These are phyloP conservation scores for Bolinopsis microptera DNA, from an alignment of 37 sponge, comb jelly and placozoan species.

Conservation along the genomic window DNA sequence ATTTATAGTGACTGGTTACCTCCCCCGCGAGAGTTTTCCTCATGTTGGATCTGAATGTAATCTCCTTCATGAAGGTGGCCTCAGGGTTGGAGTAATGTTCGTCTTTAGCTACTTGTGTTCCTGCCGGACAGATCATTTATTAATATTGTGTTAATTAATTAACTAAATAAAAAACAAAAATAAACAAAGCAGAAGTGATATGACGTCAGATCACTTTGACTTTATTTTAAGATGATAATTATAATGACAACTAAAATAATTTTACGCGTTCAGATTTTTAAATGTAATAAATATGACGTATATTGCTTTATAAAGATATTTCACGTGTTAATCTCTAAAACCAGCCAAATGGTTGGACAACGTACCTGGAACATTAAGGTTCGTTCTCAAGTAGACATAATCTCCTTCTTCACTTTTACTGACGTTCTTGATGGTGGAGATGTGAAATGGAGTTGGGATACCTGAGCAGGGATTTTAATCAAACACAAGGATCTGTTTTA, in stretches of 20 bases:
- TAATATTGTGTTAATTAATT: too few species aligned
- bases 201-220: too few species aligned
- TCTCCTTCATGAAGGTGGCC: conserved; percentile 90
- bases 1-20: too few species aligned
- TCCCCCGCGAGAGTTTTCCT: background rate
- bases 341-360: too few species aligned
- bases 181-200: background rate
- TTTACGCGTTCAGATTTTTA: too few species aligned
- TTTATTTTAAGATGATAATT: too few species aligned
- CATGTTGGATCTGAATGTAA: conserved; percentile 66
- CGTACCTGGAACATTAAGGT: conserved; percentile 72
- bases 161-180: background rate
- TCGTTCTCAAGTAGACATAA: conserved; percentile 88
- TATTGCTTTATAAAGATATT: too few species aligned
- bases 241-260: too few species aligned
- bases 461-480: background rate
- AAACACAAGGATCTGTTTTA: background rate
- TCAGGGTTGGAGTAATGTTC: conserved; percentile 83
- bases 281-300: too few species aligned
- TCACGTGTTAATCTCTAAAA: too few species aligned
- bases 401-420: conserved; percentile 97
- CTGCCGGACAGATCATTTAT: background rate
- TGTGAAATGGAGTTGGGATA: conserved; percentile 86
- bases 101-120: conserved; percentile 10
- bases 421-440: conserved; percentile 94